Evolutionary conservation across 1,140 invertebrate genomes (phyloP), one percentile per base, ranked within the genome.

Genomic region (Phocides pigmalion): DNA sequence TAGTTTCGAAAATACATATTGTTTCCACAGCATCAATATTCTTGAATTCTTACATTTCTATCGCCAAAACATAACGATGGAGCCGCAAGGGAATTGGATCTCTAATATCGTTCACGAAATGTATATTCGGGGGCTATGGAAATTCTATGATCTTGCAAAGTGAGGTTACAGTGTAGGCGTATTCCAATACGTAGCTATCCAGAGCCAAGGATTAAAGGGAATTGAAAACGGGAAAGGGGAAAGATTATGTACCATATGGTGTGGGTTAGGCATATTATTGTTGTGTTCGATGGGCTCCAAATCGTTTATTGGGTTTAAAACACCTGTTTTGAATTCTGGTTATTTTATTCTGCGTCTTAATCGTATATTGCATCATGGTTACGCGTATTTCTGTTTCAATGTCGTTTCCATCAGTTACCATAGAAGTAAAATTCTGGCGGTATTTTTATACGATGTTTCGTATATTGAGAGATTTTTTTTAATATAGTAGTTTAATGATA

Each of bases 121-220:
- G 54, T 63, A 41, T 72, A 65, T 59, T 62, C 39, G 51, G 46
- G 49, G 51, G 66, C 59, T 72, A 72, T 72, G 70, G 62, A 62
- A 72, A 72, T 72, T 63, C 65, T 65, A 68, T 66, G 70, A 63
- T 65, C 62, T 64, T 64, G 70, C 44, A 44, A 72, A 68, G 41
- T 67, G 51, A 56, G 62, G 62, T 37, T 64, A 39, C 66, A 51
- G 53, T 22, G 14, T 22, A 32, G 53, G 41, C 20, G 22, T 44
- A 44, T 42, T 50, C 12, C 39, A 39, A 58, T 58, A 56, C 22
- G 39, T 28, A 32, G 25, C 6, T n/a, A n/a, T 50, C 47, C 22
- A 14, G 20, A 58, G 39, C 20, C 9, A 44, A 32, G 53, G 53
- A 58, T 58, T 58, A 58, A 25, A 58, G 39, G 20, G 53, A 58